Evolutionary conservation across 2,888 invertebrate species (phyloP), one percentile per base, ranked within the genome.

Genomic region (Parelbella ahira): DNA sequence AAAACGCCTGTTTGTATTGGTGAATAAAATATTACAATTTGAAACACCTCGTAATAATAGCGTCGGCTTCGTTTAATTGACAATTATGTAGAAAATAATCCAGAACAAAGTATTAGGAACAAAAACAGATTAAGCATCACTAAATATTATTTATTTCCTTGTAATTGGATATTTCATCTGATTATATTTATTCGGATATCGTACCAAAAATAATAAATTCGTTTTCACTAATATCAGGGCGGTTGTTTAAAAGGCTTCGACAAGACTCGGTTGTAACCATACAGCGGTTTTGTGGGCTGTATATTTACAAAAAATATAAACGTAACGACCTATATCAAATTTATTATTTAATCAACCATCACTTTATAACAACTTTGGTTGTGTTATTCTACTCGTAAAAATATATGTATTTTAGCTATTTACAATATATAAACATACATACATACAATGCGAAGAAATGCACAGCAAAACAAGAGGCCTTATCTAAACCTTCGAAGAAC

Each of bases 361-460:
- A 87, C 83, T 84, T 88, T 79, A 79, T 88, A 88, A 88, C 88
- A 88, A 88, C 88, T 88, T 88, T 88, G 88, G 88, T 88, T 88
- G 88, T 86, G 87, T 88, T n/a, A 87, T 75, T 77, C 88, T 88
- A 88, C 70, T 84, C 88, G 87, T 88, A 88, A 87, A 88, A 87
- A 88, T 87, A 87, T 84, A 77, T 78, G 79, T 83, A 82, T 74
- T 79, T 81, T 80, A 83, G 74, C 80, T 87, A 87, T 87, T 76
- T 87, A 87, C 87, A 87, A 74, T 80, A 75, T 82, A 77, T 82
- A 76, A 82, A 88, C 81, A 86, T 86, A 87, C 88, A 89, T 88
- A 89, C 88, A 88, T 89, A 89, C 89, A 89, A 89, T 89, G 79
- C 83, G 67, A 79, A 76, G 76, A 84, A 86, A 86, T 86, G 87